Base-by-base conservation (phyloP, 1,140 invertebrate genomes). In the Lycorma delicatula region DNA sequence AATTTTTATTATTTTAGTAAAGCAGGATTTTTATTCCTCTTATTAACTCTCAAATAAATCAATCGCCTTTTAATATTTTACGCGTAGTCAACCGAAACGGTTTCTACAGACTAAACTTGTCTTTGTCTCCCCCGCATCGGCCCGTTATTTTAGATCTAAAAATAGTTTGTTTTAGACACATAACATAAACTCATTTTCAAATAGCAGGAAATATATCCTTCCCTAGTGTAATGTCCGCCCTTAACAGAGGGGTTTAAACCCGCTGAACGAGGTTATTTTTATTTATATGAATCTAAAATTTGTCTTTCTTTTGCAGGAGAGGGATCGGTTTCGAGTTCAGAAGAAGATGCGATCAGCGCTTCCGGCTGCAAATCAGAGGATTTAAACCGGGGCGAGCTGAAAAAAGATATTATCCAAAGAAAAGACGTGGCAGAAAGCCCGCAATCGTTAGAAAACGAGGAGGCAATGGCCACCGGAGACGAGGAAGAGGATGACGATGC, bases 401-500 rank as follows among this genome's bases (percentile, higher is more conserved):
- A 64, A 59, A 31, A 66, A 66, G 49, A 62, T 63, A 13, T 68
- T 66, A 50, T 50, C 54, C 25, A 50, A 51, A 20, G 56, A 48
- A 48, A 54, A 54, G 29, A 44, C 22, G 48, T 54, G 41, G 12
- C 56, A 36, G 22, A 41, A 5, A 50, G 48, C 28, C 56, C 44
- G 12, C 18, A 28, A 27, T 52, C 53, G 11, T 36, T 18, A 26
- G 62, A 51, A 3, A 53, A 58, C 50, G 53, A 63, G 22, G 58
- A 60, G 12, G 50, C 54, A 20, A 47, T 51, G 6, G 22, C 47
- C 7, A 20, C 60, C 34, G 56, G 58, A 44, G 78, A 80, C 63
- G 78, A 77, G 22, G 77, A 82, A 64, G 79, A 81, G 63, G 80
- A 81, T 76, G 79, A 81, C 2, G 79, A 78, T 54, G 78, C 79